Base-by-base conservation (phyloP, 2,888 invertebrate genomes). In the Lagria hirta region DNA sequence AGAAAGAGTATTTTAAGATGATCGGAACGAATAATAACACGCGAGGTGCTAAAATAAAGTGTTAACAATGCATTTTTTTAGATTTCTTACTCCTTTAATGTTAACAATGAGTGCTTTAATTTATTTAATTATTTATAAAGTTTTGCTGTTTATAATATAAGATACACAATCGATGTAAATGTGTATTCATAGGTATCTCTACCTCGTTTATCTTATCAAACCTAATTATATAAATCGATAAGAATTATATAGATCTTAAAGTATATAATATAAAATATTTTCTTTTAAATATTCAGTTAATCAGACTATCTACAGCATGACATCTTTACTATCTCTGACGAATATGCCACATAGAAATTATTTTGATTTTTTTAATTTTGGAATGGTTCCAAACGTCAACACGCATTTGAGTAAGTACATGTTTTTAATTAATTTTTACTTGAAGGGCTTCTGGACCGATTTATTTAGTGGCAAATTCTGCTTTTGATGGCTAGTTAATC, bases 251-350 rank as follows among this genome's bases (percentile, higher is more conserved):
- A n/a, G n/a, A 28, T 35, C 29, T 6, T 24, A 10, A 14, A 21
- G 32, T 43, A 66, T 64, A 62, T 62, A 68, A n/a, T n/a, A n/a
- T n/a, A n/a, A n/a, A n/a, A n/a, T n/a, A n/a, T n/a, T n/a, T n/a
- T 58, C 58, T 66, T 68, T 70, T 69, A 68, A 69, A 69, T 70
- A 71, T 69, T 70, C 68, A 70, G 66, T 69, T 60, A 44, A 60
- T 64, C 58, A 54, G 58, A 61, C 62, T 59, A 60, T 61, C 61
- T 55, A 55, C 66, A 67, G 63, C 60, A 69, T 69, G 69, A 67
- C 67, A 67, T 64, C 66, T 57, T 58, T 68, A 55, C 49, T 68
- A 57, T 58, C 64, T 22, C 50, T 48, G 21, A 55, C 43, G 48
- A 57, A 45, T 52, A 64, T 64, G 63, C 55, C 58, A 33, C 60